Conservation (phyloP, 1,140 invertebrate species). For the Mactra quadrangularis region DNA sequence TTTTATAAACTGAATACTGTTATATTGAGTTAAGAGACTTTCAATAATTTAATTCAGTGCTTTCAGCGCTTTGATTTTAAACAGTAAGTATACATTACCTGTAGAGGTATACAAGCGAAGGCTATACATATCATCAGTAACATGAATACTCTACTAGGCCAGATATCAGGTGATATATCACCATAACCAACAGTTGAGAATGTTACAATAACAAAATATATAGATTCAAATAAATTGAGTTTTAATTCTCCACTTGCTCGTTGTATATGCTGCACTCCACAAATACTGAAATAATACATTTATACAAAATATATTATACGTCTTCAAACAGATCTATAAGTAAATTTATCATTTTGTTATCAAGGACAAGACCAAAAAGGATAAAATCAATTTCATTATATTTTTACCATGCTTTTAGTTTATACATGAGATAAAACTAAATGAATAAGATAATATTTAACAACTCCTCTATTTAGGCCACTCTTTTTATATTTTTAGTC, state of each 20-base stretch:
- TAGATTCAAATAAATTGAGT: conserved; percentile 96
- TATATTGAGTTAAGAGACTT: not conserved
- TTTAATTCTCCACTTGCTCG: conserved; percentile 91
- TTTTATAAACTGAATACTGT: not conserved
- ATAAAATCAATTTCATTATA: too few species aligned
- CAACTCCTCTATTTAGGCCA: too few species aligned
- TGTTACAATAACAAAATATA: conserved; percentile 98
- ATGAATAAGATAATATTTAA: too few species aligned
- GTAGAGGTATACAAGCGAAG: conserved; percentile 96
- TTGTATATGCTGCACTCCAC: conserved; percentile 98
- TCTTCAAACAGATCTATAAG: too few species aligned
- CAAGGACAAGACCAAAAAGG: too few species aligned
- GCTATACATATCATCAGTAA: conserved; percentile 96
- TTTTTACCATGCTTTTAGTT: too few species aligned
- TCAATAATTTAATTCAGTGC: not conserved
- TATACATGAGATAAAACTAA: too few species aligned
- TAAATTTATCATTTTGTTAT: too few species aligned
- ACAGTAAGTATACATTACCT: too few species aligned
- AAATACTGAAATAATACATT: conserved; percentile 94
- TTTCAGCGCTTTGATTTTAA: too few species aligned
- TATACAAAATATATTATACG: too few species aligned
- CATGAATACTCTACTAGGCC: conserved; percentile 98
- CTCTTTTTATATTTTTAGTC: too few species aligned
- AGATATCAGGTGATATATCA: conserved; percentile 97
- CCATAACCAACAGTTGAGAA: conserved; percentile 93